Percentiles rank a stretch among this genome's conserved stretches.
Evolutionary conservation across 2,113 vertebrate genomes (phyloP).

Genomic region (Pimephales promelas): DNA sequence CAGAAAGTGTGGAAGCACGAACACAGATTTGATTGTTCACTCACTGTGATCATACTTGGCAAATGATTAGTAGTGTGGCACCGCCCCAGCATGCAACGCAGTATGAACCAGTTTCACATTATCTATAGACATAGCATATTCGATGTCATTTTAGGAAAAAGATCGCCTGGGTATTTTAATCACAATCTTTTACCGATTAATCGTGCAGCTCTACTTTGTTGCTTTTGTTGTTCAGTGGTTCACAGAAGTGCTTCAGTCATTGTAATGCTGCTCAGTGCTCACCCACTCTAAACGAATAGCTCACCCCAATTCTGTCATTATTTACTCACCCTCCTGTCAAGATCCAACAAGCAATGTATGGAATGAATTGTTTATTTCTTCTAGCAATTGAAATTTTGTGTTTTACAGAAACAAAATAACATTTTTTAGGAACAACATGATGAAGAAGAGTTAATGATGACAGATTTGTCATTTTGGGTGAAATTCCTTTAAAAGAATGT

Average conservation of each 20-base stretch:
- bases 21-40: too few species aligned
- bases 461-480: not conserved
- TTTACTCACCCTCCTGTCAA: not conserved
- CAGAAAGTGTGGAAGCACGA: too few species aligned
- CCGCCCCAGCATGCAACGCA: too few species aligned
- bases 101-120: too few species aligned
- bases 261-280: slow-evolving; percentile 15
- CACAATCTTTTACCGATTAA: too few species aligned
- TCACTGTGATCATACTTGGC: too few species aligned
- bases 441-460: not conserved
- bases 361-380: not conserved
- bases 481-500: not conserved
- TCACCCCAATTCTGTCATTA: not conserved
- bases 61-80: too few species aligned
- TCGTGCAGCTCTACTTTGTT: not conserved
- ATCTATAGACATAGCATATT: too few species aligned
- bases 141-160: too few species aligned
- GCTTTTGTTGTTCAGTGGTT: not conserved
- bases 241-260: not conserved
- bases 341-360: not conserved
- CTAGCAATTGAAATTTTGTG: not conserved
- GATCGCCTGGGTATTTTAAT: too few species aligned
- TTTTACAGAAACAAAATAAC: not conserved
- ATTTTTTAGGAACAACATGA: not conserved
- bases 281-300: not conserved